Evolutionary conservation across 2,797 vertebrate genomes (phyloP), one percentile per base, ranked within the genome.

Genomic region (Coccyzus lansbergi): DNA sequence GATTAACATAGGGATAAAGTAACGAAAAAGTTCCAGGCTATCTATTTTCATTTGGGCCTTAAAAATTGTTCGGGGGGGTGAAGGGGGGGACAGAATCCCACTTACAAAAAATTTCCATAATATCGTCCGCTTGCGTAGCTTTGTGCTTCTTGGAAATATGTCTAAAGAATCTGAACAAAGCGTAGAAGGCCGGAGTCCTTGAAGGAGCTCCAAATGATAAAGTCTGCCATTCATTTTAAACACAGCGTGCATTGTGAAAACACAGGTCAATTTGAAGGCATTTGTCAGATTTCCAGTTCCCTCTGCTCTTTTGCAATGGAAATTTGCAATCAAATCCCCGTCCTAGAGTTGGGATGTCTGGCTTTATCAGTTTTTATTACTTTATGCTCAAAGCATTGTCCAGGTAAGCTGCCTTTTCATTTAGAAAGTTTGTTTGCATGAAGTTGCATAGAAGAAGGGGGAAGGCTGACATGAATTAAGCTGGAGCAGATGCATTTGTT

Each of bases 191-290:
- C 69, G 4, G 38, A 95, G 92, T 96, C 95, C 95, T 97, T 97
- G 96, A 97, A 97, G 96, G 95, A 94, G 92, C 96, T 97, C 93
- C 96, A 95, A 96, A 95, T 92, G 97, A 97, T 96, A 97, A 97
- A 96, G 88, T 94, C 92, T 96, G 96, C 89, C 95, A 95, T 97
- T 97, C 95, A 90, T 97, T 96, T 96, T 87, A 75, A 96, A 96
- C 95, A 95, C 93, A 71, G 74, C 42, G 24, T 38, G 59, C 93
- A 90, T 86, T 95, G 96, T 95, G 95, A 95, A 97, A 96, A 97
- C 86, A 93, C 94, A 87, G 95, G 96, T 92, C 96, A 97, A 90
- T 96, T 94, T 91, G 91, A 79, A 96, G 91, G 95, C 88, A 83
- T 95, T 94, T 94, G 94, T 96, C 94, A 92, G 95, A 93, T 96